phyloP scores from a whole-genome alignment of 2,888 invertebrate genomes.

The Loripinus fragilis region DNA sequence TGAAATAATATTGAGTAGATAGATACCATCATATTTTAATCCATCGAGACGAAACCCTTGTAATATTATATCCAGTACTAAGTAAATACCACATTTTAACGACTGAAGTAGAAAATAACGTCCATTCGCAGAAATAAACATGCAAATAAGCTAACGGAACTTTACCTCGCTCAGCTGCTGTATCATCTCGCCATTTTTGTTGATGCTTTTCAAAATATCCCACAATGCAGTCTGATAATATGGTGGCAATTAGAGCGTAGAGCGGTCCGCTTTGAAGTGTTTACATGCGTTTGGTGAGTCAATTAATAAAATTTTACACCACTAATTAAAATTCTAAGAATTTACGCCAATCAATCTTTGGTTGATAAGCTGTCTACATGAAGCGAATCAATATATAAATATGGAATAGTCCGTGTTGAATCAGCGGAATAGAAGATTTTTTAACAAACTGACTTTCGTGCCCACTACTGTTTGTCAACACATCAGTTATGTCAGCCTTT shows the following conservation, averaged over 20 bases:
- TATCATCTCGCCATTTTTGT: conserved; percentile 65
- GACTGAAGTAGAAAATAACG: background rate
- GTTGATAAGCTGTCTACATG: background rate
- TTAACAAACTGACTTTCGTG: conserved; percentile 12
- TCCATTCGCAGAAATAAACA: conserved; percentile 9
- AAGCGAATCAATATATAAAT: background rate
- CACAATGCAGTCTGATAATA: conserved; percentile 61
- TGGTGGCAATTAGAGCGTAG: conserved; percentile 63
- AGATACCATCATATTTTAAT: too few relatives aligned
- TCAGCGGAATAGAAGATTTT: too few relatives aligned
- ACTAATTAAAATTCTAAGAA: conserved; percentile 43
- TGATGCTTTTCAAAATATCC: conserved; percentile 51
- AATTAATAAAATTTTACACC: conserved; percentile 33
- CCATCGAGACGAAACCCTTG: background rate
- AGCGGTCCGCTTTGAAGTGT: conserved; percentile 36
- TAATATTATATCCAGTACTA: background rate
- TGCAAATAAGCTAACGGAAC: conserved; percentile 37
- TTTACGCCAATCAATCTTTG: conserved; percentile 3
- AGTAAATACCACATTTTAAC: background rate
- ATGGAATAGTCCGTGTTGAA: too few relatives aligned
- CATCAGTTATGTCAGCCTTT: conserved; percentile 55
- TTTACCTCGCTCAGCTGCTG: conserved; percentile 54
- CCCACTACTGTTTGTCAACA: conserved; percentile 45
- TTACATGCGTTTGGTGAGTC: conserved; percentile 44
- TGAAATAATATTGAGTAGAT: too few relatives aligned